phyloP scores from a whole-genome alignment of 2,113 vertebrate species.

The Paratilapia polleni region DNA sequence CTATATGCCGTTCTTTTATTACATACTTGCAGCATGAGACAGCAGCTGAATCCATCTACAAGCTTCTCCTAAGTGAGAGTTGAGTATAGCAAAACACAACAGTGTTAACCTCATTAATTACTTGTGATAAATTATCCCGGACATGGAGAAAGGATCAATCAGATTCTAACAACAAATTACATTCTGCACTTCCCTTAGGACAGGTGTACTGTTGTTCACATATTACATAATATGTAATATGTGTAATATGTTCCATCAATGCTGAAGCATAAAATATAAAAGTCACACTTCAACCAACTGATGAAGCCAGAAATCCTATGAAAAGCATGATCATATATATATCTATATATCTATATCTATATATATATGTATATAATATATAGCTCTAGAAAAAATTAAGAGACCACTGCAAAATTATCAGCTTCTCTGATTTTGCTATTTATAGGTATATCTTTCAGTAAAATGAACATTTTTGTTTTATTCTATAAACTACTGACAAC shows the following conservation, averaged over 20 bases:
- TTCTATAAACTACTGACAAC: no score
- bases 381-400: no score
- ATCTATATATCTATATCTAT: no score
- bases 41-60: not conserved
- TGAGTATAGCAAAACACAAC: not conserved
- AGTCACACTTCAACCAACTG: not conserved
- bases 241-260: not conserved
- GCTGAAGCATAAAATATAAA: constrained; percentile 2
- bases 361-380: no score
- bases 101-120: constrained; percentile 1
- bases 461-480: no score
- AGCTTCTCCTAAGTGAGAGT: not conserved
- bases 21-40: not conserved
- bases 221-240: not conserved
- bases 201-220: not conserved
- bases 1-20: not conserved
- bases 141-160: constrained; percentile 5
- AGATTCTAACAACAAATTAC: not conserved
- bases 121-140: not conserved
- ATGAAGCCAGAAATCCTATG: not conserved
- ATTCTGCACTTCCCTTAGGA: constrained; percentile 5
- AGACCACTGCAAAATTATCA: no score
- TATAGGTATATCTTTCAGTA: no score
- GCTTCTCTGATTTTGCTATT: no score
- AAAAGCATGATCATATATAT: no score